phyloP scores from a whole-genome alignment of 2,797 vertebrate genomes.

The Pipistrellus pygmaeus region DNA sequence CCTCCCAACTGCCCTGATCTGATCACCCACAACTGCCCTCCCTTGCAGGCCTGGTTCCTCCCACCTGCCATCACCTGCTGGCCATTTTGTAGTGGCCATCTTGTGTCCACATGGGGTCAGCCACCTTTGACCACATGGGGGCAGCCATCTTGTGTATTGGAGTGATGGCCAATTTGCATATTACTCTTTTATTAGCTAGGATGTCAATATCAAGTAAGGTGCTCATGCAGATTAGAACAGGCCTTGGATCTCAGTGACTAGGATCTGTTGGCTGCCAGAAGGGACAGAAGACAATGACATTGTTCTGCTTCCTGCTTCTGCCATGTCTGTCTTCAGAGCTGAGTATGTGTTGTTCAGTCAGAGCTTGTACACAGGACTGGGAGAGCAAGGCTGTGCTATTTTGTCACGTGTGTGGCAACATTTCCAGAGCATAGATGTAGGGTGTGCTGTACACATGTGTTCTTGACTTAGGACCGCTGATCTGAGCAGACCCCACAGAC shows the following conservation, averaged over 20 bases:
- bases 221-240: background rate
- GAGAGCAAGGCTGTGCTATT: background rate
- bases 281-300: background rate
- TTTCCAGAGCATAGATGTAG: background rate
- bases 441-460: fast-evolving
- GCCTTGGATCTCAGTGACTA: background rate
- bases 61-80: too few species aligned
- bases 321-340: background rate
- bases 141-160: too few species aligned
- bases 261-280: fast-evolving
- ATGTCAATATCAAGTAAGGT: background rate
- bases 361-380: fast-evolving
- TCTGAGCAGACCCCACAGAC: background rate
- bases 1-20: too few species aligned
- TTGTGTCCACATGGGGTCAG: too few species aligned
- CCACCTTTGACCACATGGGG: too few species aligned
- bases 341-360: background rate
- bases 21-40: too few species aligned
- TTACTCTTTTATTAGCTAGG: too few species aligned
- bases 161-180: too few species aligned
- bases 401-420: fast-evolving
- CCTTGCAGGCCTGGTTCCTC: too few species aligned
- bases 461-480: background rate
- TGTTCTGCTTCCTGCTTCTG: fast-evolving
- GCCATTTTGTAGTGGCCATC: too few species aligned